Percentiles rank a stretch among this genome's conserved stretches.
Evolutionary conservation across 2,797 vertebrate genomes (phyloP).

Genomic region (Hapalemur alaotrensis): DNA sequence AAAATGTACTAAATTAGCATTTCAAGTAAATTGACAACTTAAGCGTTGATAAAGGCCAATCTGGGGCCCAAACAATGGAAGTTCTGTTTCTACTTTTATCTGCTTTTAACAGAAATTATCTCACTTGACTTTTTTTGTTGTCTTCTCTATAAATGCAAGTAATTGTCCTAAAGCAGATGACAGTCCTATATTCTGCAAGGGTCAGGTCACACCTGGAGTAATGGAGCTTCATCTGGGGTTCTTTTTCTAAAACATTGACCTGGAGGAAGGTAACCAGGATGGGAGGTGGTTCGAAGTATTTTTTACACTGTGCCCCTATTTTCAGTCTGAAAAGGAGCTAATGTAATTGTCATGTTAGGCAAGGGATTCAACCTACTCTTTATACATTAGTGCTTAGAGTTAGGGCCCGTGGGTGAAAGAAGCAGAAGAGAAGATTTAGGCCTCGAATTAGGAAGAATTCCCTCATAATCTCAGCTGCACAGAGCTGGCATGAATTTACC

Average conservation of each 20-base stretch:
- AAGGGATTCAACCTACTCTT: background rate
- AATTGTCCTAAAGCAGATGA: constrained; percentile 3
- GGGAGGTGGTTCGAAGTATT: background rate
- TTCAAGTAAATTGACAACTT: constrained; percentile 81
- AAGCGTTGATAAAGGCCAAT: constrained; percentile 73
- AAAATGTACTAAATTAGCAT: constrained; percentile 79
- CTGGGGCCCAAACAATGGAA: constrained; percentile 76
- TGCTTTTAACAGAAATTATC: constrained; percentile 71
- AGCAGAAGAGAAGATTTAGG: background rate
- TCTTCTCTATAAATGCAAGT: constrained; percentile 52
- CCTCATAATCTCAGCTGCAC: background rate
- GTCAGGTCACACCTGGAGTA: background rate
- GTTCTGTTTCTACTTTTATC: constrained; percentile 75
- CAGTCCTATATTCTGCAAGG: background rate
- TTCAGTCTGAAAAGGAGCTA: background rate
- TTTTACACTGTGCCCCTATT: background rate
- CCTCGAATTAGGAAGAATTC: constrained; percentile 14
- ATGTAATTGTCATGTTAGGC: background rate
- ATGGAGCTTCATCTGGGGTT: background rate
- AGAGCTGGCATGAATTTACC: background rate
- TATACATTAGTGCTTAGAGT: background rate
- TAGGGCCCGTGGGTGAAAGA: background rate
- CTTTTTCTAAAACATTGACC: background rate
- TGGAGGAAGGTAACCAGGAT: background rate
- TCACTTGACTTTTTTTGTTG: constrained; percentile 64